phyloP scores from a whole-genome alignment of 2,888 invertebrate species.

The Odontocerum albicorne region DNA sequence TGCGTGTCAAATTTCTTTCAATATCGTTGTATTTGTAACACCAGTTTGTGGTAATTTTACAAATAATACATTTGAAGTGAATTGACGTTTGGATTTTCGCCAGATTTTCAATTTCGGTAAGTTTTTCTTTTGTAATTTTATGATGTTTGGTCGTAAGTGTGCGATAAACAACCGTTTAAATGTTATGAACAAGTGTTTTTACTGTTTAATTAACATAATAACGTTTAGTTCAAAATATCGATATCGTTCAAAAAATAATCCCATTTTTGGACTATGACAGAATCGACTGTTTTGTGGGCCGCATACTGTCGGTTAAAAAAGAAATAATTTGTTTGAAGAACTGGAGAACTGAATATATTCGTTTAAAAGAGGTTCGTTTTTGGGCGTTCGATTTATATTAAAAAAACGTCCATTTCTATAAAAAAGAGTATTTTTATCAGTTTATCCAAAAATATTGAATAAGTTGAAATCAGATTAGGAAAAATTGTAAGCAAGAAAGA shows the following conservation, averaged over 20 bases:
- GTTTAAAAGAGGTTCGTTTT: too few relatives aligned
- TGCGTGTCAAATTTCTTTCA: slow-evolving; percentile 7
- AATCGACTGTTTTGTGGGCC: slow-evolving; percentile 6
- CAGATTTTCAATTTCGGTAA: slow-evolving; percentile 9
- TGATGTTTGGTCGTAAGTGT: too few relatives aligned
- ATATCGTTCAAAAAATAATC: slow-evolving; percentile 10
- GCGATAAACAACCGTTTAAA: too few relatives aligned
- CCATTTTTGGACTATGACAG: slow-evolving; percentile 28
- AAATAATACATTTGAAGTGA: background rate
- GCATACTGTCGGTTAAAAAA: too few relatives aligned
- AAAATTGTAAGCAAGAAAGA: too few relatives aligned
- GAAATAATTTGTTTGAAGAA: too few relatives aligned
- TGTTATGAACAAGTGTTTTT: background rate
- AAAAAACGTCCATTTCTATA: too few relatives aligned
- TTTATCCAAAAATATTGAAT: too few relatives aligned
- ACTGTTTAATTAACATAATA: background rate
- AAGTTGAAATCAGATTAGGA: too few relatives aligned
- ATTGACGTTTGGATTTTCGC: slow-evolving; percentile 1
- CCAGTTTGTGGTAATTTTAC: slow-evolving; percentile 1
- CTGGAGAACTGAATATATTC: too few relatives aligned
- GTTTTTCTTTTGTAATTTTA: background rate
- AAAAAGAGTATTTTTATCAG: too few relatives aligned
- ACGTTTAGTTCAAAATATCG: slow-evolving; percentile 9
- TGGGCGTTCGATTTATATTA: too few relatives aligned
- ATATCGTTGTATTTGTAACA: slow-evolving; percentile 1